phyloP scores from a whole-genome alignment of 1,140 invertebrate genomes.

The Aphis gossypii region DNA sequence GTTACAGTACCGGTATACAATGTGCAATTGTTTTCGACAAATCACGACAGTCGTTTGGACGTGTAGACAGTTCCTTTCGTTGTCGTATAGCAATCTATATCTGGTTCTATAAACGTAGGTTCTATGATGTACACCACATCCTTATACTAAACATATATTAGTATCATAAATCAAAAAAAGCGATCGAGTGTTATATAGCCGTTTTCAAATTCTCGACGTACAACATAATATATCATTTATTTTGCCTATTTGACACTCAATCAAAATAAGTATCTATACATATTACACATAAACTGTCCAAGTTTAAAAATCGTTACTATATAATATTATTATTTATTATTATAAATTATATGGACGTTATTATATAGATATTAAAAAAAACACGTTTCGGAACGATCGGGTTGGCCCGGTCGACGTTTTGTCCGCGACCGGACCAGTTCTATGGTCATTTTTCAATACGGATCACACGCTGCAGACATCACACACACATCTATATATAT shows the following conservation, averaged over 20 bases:
- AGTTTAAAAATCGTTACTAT: constrained; percentile 9
- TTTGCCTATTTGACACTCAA: neutral
- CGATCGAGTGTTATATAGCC: neutral
- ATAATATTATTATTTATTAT: neutral
- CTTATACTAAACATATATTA: neutral
- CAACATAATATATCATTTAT: constrained; percentile 1
- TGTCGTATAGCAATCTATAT: neutral
- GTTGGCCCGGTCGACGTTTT: neutral
- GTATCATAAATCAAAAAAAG: neutral
- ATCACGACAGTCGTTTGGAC: neutral
- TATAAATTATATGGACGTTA: neutral
- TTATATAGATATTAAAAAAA: constrained; percentile 14
- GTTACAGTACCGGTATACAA: neutral
- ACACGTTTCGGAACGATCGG: constrained; percentile 34
- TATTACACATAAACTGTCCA: neutral
- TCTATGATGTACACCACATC: neutral
- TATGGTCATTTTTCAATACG: constrained; percentile 41
- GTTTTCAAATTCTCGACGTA: neutral
- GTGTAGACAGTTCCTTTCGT: neutral
- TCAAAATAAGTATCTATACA: constrained; percentile 11
- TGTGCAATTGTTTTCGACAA: neutral
- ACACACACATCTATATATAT: neutral
- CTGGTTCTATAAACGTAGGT: neutral
- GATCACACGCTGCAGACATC: neutral
- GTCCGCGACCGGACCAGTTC: constrained; percentile 27